Percentiles rank a stretch among this genome's conserved stretches.
Evolutionary conservation across 35 echinoderm and acorn worm species (phyloP).

Genomic region (Apostichopus parvimensis): DNA sequence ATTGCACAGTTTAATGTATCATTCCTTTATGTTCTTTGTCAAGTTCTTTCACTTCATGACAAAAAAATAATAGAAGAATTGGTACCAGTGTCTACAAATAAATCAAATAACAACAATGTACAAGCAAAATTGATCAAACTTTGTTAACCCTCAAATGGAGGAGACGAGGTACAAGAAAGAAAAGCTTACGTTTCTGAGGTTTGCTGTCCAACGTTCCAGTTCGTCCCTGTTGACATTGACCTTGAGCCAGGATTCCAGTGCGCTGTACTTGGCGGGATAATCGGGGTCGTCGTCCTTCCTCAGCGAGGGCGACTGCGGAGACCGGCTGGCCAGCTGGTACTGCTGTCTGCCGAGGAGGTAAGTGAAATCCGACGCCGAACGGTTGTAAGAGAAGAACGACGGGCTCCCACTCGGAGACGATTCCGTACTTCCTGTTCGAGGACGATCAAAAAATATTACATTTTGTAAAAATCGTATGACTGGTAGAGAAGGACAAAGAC

Average conservation of each 20-base stretch:
- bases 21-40: no score
- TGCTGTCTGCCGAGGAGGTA: conserved; percentile 86
- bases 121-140: no score
- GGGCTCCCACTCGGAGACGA: conserved; percentile 89
- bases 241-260: conserved; percentile 75
- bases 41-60: no score
- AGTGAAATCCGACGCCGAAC: conserved; percentile 89
- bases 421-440: conserved; percentile 73
- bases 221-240: conserved; percentile 70
- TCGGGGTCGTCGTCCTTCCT: conserved; percentile 89
- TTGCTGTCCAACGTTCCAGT: conserved; percentile 83
- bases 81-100: no score
- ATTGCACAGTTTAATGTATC: no score
- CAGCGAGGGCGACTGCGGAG: conserved; percentile 85
- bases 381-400: conserved; percentile 91
- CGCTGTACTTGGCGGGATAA: conserved; percentile 87
- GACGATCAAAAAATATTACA: neutral
- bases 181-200: conserved; percentile 75
- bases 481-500: no score
- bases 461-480: neutral
- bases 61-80: no score
- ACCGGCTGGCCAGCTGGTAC: conserved; percentile 94
- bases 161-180: neutral
- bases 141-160: no score
- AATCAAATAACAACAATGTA: no score